Evolutionary conservation across 2,113 vertebrate species (phyloP), one percentile per base, ranked within the genome.

Genomic region (Tetraodon nigroviridis): DNA sequence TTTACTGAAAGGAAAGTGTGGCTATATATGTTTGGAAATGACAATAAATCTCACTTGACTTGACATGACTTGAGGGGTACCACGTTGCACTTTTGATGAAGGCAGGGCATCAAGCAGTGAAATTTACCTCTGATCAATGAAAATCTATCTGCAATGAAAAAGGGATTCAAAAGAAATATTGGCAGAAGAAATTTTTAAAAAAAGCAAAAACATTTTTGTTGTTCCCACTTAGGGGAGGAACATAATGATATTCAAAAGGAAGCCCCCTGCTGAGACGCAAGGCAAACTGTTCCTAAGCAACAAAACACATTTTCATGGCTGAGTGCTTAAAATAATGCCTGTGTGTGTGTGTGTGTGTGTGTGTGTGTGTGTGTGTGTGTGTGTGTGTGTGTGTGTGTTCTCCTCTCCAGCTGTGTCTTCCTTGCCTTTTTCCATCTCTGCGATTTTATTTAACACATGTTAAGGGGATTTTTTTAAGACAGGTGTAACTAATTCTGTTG

Each of bases 271-370:
- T 4, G 82, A 73, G 85, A 87, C 52, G 64, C 64, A 75, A 82
- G 83, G 77, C 85, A 80, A 87, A 84, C 85, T 87, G 87, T 89
- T 90, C 79, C 87, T 87, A 84, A 89, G 89, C 88, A 90, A 90
- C 89, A 88, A 89, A 88, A 89, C 86, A 88, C 82, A 85, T 76
- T 81, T 81, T 69, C 63, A 63, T 76, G 55, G 73, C 55, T 42
- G 56, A 76, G 71, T 60, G 64, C 71, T 79, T 45, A 58, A 32
- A 65, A 57, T 47, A 61, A 60, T 61, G 63, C 56, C 58, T 73
- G 49, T 69, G 41, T 61, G 55, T 61, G 55, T 62, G 37, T 52
- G 44, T 64, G 54, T 51, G 49, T 64, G 37, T 55, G 51, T 46
- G 57, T 42, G 46, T 14, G 56, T 45, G 29, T n/a, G 18, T 41